These are phyloP conservation scores for Esox lucius DNA, from an alignment of 2,797 vertebrate species.

Conservation along the genomic window DNA sequence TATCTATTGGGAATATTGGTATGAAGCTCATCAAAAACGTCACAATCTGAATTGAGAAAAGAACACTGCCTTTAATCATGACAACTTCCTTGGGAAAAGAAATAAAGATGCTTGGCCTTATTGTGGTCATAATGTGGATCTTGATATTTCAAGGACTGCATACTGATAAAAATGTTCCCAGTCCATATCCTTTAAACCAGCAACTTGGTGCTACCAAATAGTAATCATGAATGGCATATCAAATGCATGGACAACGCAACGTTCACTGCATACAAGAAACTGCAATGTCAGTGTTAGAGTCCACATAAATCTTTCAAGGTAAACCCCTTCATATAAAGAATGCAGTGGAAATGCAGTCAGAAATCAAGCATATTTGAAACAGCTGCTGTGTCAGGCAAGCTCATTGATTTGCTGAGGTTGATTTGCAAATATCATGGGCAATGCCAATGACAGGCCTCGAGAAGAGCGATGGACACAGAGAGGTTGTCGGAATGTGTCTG, in stretches of 20 bases:
- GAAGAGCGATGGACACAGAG: conserved; percentile 34
- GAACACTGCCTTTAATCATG: neutral
- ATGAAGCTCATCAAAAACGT: conserved; percentile 12
- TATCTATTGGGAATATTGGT: conserved; percentile 50
- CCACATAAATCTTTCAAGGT: conserved; percentile 23
- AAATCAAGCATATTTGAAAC: conserved; percentile 62
- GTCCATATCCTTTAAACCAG: neutral
- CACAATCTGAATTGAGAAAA: conserved; percentile 40
- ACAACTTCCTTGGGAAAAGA: neutral
- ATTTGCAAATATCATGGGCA: conserved; percentile 71
- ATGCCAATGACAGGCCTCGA: conserved; percentile 42
- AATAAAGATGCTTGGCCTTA: neutral
- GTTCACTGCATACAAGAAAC: conserved; percentile 1
- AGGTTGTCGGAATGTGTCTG: conserved; percentile 26
- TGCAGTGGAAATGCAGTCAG: conserved; percentile 28
- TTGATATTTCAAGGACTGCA: neutral
- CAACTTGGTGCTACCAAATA: neutral
- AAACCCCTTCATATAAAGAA: conserved; percentile 20
- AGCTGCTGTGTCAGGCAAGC: conserved; percentile 70
- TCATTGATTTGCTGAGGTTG: conserved; percentile 66
- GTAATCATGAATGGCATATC: neutral
- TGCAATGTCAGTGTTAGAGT: conserved; percentile 14
- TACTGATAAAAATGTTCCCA: neutral
- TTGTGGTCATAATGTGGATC: too few relatives aligned
- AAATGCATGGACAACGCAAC: neutral